A percentile compares a stretch with the other conserved stretches of the same genome.
phyloP scores from a whole-genome alignment of 2,888 invertebrate genomes.

The Corythucha ciliata region DNA sequence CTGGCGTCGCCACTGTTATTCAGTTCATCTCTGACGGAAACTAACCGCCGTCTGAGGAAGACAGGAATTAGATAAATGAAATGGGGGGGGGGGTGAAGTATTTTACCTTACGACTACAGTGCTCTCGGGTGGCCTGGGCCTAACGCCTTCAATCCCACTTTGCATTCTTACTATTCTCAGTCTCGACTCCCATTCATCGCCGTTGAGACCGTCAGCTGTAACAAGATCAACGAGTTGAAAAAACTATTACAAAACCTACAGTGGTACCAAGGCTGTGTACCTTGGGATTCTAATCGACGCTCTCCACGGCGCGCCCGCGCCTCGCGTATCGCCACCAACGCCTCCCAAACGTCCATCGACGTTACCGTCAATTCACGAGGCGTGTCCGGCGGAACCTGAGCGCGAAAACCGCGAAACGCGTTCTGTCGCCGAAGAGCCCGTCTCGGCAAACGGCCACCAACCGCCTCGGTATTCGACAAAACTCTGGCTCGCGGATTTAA shows the following conservation, averaged over 20 bases:
- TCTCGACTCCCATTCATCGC: constrained; percentile 31
- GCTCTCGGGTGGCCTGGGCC: constrained; percentile 15
- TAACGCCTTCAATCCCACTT: constrained; percentile 31
- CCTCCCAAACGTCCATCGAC: constrained; percentile 57
- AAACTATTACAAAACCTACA: too few relatives aligned
- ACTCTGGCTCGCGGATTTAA: constrained; percentile 27
- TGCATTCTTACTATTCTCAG: constrained; percentile 36
- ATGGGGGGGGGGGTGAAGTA: too few relatives aligned
- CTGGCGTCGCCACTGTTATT: not conserved
- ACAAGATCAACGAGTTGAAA: too few relatives aligned
- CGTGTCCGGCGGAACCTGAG: constrained; percentile 21
- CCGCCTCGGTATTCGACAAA: not conserved
- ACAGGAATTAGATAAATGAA: too few relatives aligned
- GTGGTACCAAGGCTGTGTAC: too few relatives aligned
- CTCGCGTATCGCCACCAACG: constrained; percentile 55
- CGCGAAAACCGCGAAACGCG: constrained; percentile 28
- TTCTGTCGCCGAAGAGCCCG: constrained; percentile 28
- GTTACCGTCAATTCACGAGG: constrained; percentile 41
- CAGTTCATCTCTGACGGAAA: too few relatives aligned
- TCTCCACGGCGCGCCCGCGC: constrained; percentile 43
- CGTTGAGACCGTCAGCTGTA: constrained; percentile 18
- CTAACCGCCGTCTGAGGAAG: too few relatives aligned
- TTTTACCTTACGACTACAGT: too few relatives aligned
- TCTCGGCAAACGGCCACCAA: constrained; percentile 24
- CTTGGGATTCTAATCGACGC: too few relatives aligned